phyloP scores from a whole-genome alignment of 2,888 invertebrate species.

The Myopa testacea region DNA sequence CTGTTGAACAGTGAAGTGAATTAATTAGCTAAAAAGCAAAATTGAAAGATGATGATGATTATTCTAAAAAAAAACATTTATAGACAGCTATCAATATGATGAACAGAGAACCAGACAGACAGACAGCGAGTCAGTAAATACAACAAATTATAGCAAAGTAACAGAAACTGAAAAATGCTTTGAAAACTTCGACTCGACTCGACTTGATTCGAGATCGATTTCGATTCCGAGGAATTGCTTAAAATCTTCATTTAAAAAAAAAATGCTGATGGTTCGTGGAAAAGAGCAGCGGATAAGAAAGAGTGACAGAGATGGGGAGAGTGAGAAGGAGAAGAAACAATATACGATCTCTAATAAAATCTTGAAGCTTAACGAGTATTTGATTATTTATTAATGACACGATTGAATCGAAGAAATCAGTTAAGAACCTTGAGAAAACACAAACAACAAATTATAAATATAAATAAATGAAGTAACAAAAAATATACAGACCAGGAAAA shows the following conservation, averaged over 20 bases:
- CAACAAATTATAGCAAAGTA: not conserved
- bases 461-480: not conserved
- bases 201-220: not conserved
- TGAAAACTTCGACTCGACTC: not conserved
- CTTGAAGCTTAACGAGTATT: slow-evolving; percentile 57
- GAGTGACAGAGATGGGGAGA: slow-evolving; percentile 15
- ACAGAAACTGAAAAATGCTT: not conserved
- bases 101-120: slow-evolving; percentile 1
- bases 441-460: not conserved
- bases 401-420: slow-evolving; percentile 43
- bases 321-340: not conserved
- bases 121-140: not conserved
- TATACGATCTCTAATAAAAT: slow-evolving; percentile 35
- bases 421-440: not conserved
- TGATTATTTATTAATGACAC: slow-evolving; percentile 61
- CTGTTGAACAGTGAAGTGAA: not conserved
- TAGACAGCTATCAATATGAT: slow-evolving; percentile 42
- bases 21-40: slow-evolving; percentile 7
- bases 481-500: too few species aligned
- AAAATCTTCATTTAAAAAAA: slow-evolving; percentile 14
- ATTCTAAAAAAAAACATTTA: slow-evolving; percentile 23
- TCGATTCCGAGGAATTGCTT: slow-evolving; percentile 32
- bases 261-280: slow-evolving; percentile 27
- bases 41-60: not conserved
- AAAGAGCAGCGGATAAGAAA: slow-evolving; percentile 4